phyloP scores from a whole-genome alignment of 1,140 invertebrate genomes.

The Pogonognathellus flavescens region DNA sequence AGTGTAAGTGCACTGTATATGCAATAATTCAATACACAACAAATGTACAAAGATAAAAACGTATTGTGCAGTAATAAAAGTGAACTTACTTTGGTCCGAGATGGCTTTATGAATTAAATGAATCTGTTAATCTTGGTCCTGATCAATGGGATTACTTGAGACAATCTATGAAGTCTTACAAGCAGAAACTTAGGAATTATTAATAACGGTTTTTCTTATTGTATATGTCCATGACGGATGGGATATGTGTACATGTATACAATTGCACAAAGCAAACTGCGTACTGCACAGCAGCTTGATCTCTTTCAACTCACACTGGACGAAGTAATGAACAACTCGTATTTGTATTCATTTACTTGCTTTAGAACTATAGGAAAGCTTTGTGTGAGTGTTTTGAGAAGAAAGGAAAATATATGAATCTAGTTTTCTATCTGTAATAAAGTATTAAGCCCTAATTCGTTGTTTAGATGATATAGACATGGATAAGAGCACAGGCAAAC shows the following conservation, averaged over 20 bases:
- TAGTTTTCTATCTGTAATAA: no score
- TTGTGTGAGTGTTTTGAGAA: no score
- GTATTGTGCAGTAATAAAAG: not conserved
- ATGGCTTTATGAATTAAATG: not conserved
- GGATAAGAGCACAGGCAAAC: no score
- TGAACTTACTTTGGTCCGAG: constrained; percentile 9
- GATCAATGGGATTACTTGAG: not conserved
- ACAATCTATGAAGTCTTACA: not conserved
- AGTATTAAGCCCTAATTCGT: no score
- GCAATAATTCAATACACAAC: not conserved
- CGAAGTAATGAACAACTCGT: no score
- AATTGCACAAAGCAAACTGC: not conserved
- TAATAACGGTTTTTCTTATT: not conserved
- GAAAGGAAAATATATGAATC: no score
- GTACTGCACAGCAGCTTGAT: no score
- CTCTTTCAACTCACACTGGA: no score
- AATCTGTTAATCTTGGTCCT: not conserved
- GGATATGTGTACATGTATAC: not conserved
- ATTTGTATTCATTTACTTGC: no score
- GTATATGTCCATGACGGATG: not conserved
- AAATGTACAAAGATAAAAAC: not conserved
- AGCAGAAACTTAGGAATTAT: not conserved
- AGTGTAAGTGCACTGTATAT: not conserved
- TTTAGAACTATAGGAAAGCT: no score
- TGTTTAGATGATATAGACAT: no score